phyloP scores from a whole-genome alignment of 2,113 vertebrate species.

The Ceyx cyanopectus region DNA sequence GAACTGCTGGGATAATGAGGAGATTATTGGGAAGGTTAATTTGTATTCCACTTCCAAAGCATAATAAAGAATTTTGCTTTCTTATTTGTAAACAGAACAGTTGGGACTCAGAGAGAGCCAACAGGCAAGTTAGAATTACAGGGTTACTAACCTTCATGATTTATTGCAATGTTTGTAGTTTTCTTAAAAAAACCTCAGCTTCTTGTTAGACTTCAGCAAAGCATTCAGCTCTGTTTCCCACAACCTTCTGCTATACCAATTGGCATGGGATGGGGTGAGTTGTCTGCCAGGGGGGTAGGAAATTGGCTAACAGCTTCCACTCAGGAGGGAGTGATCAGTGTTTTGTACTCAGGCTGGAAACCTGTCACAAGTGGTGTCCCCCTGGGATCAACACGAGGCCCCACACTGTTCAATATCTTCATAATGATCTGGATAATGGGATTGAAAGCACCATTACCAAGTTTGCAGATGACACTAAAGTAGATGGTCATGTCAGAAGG shows the following conservation, averaged over 20 bases:
- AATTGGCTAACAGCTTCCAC: background rate
- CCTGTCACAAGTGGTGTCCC: background rate
- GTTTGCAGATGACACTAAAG: background rate
- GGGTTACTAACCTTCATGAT: background rate
- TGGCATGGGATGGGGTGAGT: background rate
- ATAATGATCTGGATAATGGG: background rate
- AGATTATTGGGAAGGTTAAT: background rate
- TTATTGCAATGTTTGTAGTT: background rate
- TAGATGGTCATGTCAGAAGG: background rate
- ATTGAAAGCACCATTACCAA: background rate
- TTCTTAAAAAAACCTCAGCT: background rate
- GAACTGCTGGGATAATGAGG: background rate
- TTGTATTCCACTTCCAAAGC: background rate
- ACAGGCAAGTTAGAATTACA: background rate
- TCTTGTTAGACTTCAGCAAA: background rate
- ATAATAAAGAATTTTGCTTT: background rate
- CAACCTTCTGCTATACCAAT: background rate
- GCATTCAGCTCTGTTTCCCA: background rate
- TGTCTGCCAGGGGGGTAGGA: background rate
- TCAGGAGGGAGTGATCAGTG: background rate
- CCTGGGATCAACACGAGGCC: background rate
- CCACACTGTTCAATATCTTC: background rate
- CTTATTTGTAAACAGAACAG: background rate
- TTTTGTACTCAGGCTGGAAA: background rate
- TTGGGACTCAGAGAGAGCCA: background rate